A percentile compares a stretch with the other conserved stretches of the same genome.
Evolutionary conservation across 2,888 invertebrate species (phyloP).

Genomic region (Cephus runcator): DNA sequence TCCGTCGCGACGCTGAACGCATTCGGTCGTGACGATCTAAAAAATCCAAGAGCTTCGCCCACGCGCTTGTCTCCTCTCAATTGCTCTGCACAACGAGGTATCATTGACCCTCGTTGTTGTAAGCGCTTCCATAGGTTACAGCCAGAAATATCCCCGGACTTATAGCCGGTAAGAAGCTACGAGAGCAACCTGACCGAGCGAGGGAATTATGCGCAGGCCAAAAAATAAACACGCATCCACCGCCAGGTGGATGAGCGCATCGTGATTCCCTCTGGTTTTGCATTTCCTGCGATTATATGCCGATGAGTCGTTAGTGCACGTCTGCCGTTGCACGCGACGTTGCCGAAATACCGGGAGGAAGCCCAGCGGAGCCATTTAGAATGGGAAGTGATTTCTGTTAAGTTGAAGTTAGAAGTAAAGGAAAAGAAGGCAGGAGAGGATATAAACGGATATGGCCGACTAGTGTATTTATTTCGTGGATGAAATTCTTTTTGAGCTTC

Average conservation of each 20-base stretch:
- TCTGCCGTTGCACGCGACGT: slow-evolving; percentile 35
- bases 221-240: slow-evolving; percentile 2
- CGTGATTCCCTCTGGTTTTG: slow-evolving; percentile 29
- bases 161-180: not conserved
- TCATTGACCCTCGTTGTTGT: slow-evolving; percentile 32
- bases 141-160: not conserved
- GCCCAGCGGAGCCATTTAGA: not conserved
- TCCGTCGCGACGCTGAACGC: not conserved
- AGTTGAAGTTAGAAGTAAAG: not conserved
- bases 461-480: not conserved
- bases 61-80: slow-evolving; percentile 59
- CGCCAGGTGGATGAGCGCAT: not conserved
- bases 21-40: slow-evolving; percentile 48
- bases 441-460: not conserved
- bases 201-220: not conserved
- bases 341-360: slow-evolving; percentile 28
- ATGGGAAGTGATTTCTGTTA: not conserved
- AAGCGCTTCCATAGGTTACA: not conserved
- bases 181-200: not conserved
- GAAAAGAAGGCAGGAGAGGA: not conserved
- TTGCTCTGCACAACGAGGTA: slow-evolving; percentile 63
- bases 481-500: not conserved
- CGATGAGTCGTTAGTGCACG: slow-evolving; percentile 40
- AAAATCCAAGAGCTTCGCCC: slow-evolving; percentile 46
- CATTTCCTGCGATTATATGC: slow-evolving; percentile 44